Conservation (phyloP, 2,888 invertebrate genomes). For the Eremobia ochroleuca region DNA sequence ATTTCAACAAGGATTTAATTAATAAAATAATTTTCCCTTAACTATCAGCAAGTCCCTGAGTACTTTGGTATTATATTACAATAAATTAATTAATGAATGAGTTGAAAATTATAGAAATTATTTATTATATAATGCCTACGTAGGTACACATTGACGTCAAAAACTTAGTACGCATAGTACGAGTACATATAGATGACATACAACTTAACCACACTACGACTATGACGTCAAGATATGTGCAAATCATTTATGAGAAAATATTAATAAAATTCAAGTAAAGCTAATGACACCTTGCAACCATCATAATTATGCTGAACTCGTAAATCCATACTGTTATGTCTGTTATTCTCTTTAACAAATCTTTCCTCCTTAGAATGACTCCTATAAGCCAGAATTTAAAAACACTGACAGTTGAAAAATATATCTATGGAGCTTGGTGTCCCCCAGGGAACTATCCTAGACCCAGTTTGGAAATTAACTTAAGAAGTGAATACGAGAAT, state of each 20-base stretch:
- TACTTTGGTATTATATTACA: not conserved
- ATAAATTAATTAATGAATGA: not conserved
- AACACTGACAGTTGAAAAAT: not conserved
- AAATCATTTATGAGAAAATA: slow-evolving; percentile 3
- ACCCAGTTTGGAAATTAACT: not conserved
- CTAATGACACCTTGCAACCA: slow-evolving; percentile 17
- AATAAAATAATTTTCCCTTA: slow-evolving; percentile 4
- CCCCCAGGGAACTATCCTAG: slow-evolving; percentile 36
- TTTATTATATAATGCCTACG: slow-evolving; percentile 25
- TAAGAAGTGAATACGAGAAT: not conserved
- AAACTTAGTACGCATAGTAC: slow-evolving; percentile 17
- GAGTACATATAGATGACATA: not conserved
- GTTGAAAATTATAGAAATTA: not conserved
- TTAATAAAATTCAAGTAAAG: slow-evolving; percentile 13
- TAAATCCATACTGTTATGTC: not conserved
- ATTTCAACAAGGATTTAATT: not conserved
- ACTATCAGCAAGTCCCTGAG: not conserved
- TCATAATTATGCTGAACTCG: not conserved
- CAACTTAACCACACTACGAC: slow-evolving; percentile 35
- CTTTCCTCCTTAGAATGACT: not conserved
- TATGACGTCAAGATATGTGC: slow-evolving; percentile 32
- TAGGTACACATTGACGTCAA: slow-evolving; percentile 33
- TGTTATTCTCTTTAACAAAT: not conserved
- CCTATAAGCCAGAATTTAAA: too few species aligned
- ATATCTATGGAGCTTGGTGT: slow-evolving; percentile 10